Evolutionary conservation across 2,113 vertebrate species (phyloP).

Genomic region (Camarhynchus parvulus): DNA sequence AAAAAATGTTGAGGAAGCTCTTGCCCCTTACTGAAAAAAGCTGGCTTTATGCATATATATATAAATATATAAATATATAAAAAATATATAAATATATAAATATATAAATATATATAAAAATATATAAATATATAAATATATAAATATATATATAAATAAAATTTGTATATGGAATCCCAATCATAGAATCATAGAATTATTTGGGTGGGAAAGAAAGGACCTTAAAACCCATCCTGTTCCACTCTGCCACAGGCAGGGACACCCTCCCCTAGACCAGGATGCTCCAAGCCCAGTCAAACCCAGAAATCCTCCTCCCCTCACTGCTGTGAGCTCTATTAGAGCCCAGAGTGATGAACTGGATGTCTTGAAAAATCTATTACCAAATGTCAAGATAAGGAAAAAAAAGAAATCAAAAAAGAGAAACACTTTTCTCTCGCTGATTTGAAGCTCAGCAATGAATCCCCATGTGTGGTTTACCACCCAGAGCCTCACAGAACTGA

Average conservation of each 20-base stretch:
- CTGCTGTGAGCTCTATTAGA: background rate
- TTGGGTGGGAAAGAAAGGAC: background rate
- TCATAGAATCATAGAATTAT: background rate
- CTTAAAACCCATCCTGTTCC: background rate
- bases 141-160: background rate
- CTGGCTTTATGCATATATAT: background rate
- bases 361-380: background rate
- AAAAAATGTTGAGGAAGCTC: background rate
- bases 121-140: too few species aligned
- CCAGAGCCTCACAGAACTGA: background rate
- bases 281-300: background rate
- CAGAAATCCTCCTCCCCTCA: background rate
- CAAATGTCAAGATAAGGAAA: background rate
- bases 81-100: too few species aligned
- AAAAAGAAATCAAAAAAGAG: background rate
- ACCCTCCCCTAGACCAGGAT: background rate
- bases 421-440: background rate
- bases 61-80: too few species aligned
- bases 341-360: background rate
- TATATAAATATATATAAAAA: background rate
- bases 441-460: background rate
- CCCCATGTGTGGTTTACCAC: background rate
- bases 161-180: background rate
- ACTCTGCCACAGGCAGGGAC: background rate
- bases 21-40: background rate